These are phyloP conservation scores for Drosophila littoralis DNA, from an alignment of 1,140 invertebrate genomes.

Conservation along the genomic window DNA sequence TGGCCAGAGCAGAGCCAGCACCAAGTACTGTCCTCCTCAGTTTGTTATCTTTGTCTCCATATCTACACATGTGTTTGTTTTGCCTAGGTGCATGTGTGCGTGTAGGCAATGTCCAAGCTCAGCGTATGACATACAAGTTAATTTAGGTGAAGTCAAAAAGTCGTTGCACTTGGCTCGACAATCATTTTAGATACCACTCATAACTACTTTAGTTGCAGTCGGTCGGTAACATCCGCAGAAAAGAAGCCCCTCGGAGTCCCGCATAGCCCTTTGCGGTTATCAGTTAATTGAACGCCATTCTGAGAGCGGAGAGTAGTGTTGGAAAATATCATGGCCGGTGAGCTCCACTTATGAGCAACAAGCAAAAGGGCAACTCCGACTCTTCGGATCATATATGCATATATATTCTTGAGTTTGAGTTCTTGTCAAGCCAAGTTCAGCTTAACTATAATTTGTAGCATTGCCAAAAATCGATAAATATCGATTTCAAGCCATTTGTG, in stretches of 20 bases:
- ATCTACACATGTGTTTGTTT: slow-evolving; percentile 62
- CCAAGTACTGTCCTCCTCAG: slow-evolving; percentile 18
- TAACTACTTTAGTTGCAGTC: not conserved
- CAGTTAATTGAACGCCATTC: slow-evolving; percentile 6
- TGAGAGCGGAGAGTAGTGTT: not conserved
- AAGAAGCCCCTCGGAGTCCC: too few species aligned
- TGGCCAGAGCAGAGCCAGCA: slow-evolving; percentile 41
- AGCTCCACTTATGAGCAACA: not conserved
- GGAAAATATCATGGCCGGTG: not conserved
- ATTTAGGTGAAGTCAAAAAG: slow-evolving; percentile 67
- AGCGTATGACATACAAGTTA: slow-evolving; percentile 62
- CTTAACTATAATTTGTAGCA: too few species aligned
- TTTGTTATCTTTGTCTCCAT: slow-evolving; percentile 72
- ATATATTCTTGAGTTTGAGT: too few species aligned
- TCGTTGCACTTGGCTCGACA: slow-evolving; percentile 68
- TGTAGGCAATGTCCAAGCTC: slow-evolving; percentile 57
- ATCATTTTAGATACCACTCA: slow-evolving; percentile 42
- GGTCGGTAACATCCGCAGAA: too few species aligned
- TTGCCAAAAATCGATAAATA: too few species aligned
- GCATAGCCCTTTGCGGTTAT: not conserved
- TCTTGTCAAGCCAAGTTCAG: too few species aligned
- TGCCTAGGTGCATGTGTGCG: slow-evolving; percentile 15
- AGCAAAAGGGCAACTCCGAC: not conserved
- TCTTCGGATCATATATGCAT: too few species aligned
- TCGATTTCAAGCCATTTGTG: too few species aligned